Evolutionary conservation across 2,797 vertebrate species (phyloP), one percentile per base, ranked within the genome.

Genomic region (Mus spretus): DNA sequence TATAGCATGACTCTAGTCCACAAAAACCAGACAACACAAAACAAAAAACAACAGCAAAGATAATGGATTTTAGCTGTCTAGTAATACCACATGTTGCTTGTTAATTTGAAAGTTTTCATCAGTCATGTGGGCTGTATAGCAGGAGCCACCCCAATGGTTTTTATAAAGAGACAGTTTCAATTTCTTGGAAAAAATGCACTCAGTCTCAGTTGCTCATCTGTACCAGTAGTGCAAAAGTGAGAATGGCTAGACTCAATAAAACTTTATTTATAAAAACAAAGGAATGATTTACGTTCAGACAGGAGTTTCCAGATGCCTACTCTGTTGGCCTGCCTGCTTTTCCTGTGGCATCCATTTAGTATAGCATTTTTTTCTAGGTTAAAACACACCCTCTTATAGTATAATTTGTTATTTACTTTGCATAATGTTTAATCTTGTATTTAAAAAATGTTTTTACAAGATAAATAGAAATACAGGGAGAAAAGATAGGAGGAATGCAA

Each of bases 71-170:
- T 15, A 90, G 79, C 82, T 72, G 37, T 40, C 17, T 3, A 75
- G 37, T n/a, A 6, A 70, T 74, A 53, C 28, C 40, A 22, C 47
- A n/a, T 7, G 59, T 89, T 63, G 7, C 47, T 8, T 40, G 14
- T 87, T 78, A 70, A 89, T 95, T 89, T 57, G 44, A 89, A 94
- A 85, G n/a, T 40, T 28, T n/a, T 59, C 6, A 61, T 63, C 14
- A 31, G n/a, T 88, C 53, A 86, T 57, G 72, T n/a, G 75, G 26
- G 22, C 10, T 94, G 34, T 84, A 0, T 57, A 80, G 34, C 28
- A 65, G 37, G 6, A 81, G 3, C 34, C 67, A 59, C 57, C 31
- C 65, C 20, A 61, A 12, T 40, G 75, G 94, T 90, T 78, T 82
- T 61, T 86, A 13, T 77, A 31, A 83, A 80, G 37, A 47, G 28